Percentiles rank a stretch among this genome's conserved stretches.
Evolutionary conservation across 2,888 invertebrate genomes (phyloP).

Genomic region (Drosophila emarginata): DNA sequence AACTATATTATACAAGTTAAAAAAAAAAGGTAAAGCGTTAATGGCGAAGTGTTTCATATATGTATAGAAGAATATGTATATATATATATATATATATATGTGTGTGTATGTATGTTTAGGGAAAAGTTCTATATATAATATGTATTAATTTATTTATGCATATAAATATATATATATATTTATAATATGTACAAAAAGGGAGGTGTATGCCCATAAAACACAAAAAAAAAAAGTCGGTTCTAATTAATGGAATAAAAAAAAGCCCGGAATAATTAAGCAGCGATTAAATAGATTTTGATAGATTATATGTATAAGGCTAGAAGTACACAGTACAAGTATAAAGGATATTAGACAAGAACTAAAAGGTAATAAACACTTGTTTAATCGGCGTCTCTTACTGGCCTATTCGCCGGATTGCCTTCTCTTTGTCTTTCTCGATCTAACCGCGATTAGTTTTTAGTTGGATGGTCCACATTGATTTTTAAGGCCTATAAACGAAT

Average conservation of each 20-base stretch:
- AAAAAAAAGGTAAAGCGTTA: too few relatives aligned
- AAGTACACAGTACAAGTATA: background rate
- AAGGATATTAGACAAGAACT: background rate
- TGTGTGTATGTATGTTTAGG: constrained; percentile 14
- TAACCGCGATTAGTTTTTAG: constrained; percentile 8
- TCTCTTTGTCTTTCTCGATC: constrained; percentile 8
- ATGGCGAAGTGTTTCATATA: constrained; percentile 10
- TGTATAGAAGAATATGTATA: constrained; percentile 13
- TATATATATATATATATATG: constrained; percentile 8
- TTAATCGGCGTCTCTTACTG: background rate
- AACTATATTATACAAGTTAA: constrained; percentile 8
- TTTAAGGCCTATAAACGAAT: constrained; percentile 40
- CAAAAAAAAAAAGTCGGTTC: background rate
- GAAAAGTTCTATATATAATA: constrained; percentile 7
- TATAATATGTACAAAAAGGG: constrained; percentile 28
- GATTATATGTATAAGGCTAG: constrained; percentile 1
- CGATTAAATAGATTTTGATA: background rate
- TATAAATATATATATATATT: constrained; percentile 31
- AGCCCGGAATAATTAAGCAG: background rate
- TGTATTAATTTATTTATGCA: constrained; percentile 16
- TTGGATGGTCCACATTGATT: constrained; percentile 39
- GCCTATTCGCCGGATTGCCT: background rate
- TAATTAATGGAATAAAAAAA: constrained; percentile 21
- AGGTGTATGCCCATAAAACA: constrained; percentile 2
- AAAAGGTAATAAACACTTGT: background rate